Percentiles rank a stretch among this genome's conserved stretches.
Evolutionary conservation across 2,797 vertebrate genomes (phyloP).

Genomic region (Botia almorhae): DNA sequence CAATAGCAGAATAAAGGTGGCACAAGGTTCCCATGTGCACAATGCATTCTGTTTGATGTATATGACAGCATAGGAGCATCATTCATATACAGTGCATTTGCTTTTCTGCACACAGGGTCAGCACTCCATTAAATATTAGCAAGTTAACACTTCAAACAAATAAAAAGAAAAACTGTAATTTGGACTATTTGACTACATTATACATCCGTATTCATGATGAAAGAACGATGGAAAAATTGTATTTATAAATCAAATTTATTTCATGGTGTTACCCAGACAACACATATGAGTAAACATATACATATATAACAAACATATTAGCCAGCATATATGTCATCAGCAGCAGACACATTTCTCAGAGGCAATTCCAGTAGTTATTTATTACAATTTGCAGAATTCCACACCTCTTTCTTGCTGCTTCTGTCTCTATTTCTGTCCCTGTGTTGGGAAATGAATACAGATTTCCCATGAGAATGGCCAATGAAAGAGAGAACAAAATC

Average conservation of each 20-base stretch:
- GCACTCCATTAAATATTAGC: conserved; percentile 1
- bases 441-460: conserved; percentile 55
- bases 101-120: background rate
- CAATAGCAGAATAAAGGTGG: conserved; percentile 15
- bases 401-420: conserved; percentile 29
- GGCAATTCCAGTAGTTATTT: conserved; percentile 26
- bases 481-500: conserved; percentile 59
- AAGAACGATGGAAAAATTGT: conserved; percentile 12
- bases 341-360: conserved; percentile 12
- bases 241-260: conserved; percentile 13
- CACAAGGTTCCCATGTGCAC: conserved; percentile 2
- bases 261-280: background rate
- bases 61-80: background rate
- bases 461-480: conserved; percentile 56
- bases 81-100: background rate
- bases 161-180: conserved; percentile 10
- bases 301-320: background rate
- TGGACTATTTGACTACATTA: background rate
- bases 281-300: background rate
- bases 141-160: conserved; percentile 30
- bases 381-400: conserved; percentile 47
- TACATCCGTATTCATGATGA: conserved; percentile 10
- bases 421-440: conserved; percentile 44
- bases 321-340: conserved; percentile 6
- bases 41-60: background rate